A percentile compares a stretch with the other conserved stretches of the same genome.
These are phyloP conservation scores for Gisinianus flammeolus DNA, from an alignment of 2,888 invertebrate species.

Conservation along the genomic window DNA sequence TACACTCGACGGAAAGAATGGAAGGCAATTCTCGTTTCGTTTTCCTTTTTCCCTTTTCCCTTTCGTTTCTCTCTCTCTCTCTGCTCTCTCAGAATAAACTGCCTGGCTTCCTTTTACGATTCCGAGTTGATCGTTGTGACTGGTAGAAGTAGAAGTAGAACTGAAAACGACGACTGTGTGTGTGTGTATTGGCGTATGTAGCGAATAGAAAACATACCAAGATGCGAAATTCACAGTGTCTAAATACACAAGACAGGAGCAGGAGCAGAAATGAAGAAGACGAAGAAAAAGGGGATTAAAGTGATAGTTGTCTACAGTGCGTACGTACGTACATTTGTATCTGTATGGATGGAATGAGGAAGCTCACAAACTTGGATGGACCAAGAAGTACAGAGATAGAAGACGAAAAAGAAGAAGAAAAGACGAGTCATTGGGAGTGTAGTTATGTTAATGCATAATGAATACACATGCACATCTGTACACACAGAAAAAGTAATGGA, in stretches of 20 bases:
- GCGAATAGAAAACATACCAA: neutral
- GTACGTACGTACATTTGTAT: neutral
- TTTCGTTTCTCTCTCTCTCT: no score
- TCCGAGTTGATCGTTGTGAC: neutral
- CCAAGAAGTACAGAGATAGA: neutral
- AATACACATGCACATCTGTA: conserved; percentile 7
- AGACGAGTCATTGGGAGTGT: neutral
- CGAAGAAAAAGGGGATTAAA: neutral
- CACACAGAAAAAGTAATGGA: neutral
- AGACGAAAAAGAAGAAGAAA: neutral
- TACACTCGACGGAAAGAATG: conserved; percentile 12
- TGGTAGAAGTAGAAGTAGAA: neutral
- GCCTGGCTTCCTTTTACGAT: neutral
- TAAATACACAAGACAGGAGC: neutral
- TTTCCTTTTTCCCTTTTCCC: neutral
- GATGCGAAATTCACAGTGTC: neutral
- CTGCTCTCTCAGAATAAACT: neutral
- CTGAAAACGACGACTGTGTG: neutral
- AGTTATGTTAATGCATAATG: conserved; percentile 31
- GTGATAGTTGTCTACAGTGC: neutral
- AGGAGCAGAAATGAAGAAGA: neutral
- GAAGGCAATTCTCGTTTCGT: conserved; percentile 22
- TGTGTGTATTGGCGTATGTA: neutral
- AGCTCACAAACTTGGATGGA: neutral
- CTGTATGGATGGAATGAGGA: neutral